Conservation (phyloP, 1,140 invertebrate species). For the Muscidifurax raptorellus region DNA sequence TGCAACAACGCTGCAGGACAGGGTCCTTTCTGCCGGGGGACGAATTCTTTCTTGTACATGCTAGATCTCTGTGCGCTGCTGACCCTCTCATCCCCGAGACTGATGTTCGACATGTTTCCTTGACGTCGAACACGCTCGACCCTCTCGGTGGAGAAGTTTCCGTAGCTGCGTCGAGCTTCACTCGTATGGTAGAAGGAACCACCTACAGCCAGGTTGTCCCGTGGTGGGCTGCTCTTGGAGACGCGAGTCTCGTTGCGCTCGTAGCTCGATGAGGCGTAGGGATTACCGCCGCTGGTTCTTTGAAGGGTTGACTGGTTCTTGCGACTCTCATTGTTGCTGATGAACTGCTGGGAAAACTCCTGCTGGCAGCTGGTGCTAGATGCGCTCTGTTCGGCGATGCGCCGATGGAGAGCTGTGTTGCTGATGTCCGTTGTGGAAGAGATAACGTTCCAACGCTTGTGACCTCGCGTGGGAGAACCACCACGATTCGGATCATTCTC, state of each 20-base stretch:
- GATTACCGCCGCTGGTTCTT: conserved; percentile 72
- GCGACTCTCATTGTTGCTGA: conserved; percentile 80
- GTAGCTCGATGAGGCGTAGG: conserved; percentile 74
- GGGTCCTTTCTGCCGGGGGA: conserved; percentile 80
- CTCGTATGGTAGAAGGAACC: conserved; percentile 77
- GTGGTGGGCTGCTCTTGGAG: conserved; percentile 71
- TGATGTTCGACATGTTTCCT: conserved; percentile 83
- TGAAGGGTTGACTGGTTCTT: conserved; percentile 69
- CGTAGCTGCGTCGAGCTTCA: conserved; percentile 35
- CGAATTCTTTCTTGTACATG: conserved; percentile 85
- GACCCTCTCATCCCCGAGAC: conserved; percentile 78
- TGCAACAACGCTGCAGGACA: conserved; percentile 88
- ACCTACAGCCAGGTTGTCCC: conserved; percentile 81
- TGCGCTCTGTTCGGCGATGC: conserved; percentile 60
- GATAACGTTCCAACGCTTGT: conserved; percentile 84
- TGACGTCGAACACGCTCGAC: conserved; percentile 77
- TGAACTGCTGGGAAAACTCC: conserved; percentile 72
- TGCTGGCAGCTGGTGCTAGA: background rate
- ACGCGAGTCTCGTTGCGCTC: conserved; percentile 72
- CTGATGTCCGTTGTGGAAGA: conserved; percentile 81
- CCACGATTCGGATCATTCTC: conserved; percentile 45
- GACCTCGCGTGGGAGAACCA: conserved; percentile 68
- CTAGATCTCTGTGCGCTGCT: conserved; percentile 76
- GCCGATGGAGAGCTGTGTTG: conserved; percentile 86
- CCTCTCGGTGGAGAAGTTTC: conserved; percentile 9